Conservation (phyloP, 2,113 vertebrate species). For the Gadus macrocephalus region DNA sequence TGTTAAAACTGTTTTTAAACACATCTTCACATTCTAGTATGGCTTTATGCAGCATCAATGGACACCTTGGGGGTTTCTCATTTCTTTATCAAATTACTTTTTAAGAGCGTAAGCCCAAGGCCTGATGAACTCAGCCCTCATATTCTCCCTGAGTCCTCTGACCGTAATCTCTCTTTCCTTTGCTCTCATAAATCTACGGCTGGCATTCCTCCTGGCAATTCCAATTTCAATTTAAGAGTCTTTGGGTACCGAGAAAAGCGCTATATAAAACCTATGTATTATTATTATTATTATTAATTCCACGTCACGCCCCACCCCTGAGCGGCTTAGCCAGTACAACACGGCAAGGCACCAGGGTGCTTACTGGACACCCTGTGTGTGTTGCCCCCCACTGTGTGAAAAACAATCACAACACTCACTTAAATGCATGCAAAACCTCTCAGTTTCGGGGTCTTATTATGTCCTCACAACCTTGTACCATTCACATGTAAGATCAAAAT, state of each 20-base stretch:
- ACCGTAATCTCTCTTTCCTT: constrained; percentile 48
- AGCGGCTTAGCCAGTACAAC: constrained; percentile 45
- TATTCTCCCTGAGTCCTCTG: constrained; percentile 48
- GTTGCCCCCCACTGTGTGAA: too few species aligned
- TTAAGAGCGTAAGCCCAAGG: constrained; percentile 21
- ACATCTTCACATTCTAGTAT: too few species aligned
- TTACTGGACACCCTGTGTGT: constrained; percentile 41
- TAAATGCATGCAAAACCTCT: too few species aligned
- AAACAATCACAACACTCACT: too few species aligned
- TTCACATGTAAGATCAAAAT: too few species aligned
- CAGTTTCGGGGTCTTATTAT: too few species aligned
- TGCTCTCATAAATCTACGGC: constrained; percentile 29
- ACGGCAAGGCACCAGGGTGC: constrained; percentile 56
- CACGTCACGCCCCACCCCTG: constrained; percentile 26
- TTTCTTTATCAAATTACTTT: constrained; percentile 20
- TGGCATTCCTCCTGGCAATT: constrained; percentile 47
- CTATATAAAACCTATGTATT: too few species aligned
- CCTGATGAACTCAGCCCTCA: constrained; percentile 47
- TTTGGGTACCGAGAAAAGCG: too few species aligned
- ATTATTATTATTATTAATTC: too few species aligned
- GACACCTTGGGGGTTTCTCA: constrained; percentile 28
- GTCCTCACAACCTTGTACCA: too few species aligned
- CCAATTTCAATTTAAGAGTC: too few species aligned
- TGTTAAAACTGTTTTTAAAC: too few species aligned
- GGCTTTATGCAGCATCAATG: constrained; percentile 21